Base-by-base conservation (phyloP, 2,888 invertebrate genomes). In the Cepaea hortensis region DNA sequence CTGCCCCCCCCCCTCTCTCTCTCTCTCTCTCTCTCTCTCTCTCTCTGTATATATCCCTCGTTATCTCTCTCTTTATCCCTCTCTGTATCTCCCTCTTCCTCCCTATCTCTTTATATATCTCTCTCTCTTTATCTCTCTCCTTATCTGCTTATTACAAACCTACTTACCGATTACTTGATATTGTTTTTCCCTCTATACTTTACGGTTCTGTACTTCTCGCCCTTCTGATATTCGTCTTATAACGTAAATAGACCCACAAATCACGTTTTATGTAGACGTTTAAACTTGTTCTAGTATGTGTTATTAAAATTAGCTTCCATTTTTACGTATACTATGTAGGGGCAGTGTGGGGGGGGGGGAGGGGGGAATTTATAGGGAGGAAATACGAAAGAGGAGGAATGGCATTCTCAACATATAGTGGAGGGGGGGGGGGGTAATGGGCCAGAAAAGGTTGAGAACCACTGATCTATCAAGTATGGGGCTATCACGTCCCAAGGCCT, bases 71-170 rank as follows among this genome's bases (percentile, higher is more conserved):
- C 68, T 68, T 15, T n/a, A 3, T 68, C 68, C 3, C n/a, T n/a
- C 23, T 61, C 35, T 61, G 7, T 46, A 61, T 75, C 75, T 76
- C 84, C 50, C 84, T 84, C 75, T 84, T 75, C n/a, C 35, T 75
- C 76, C 75, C 75, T 84, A 55, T 84, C 75, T 84, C 55, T 84
- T 6, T 55, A 55, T 55, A 55, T 55, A 55, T 55, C 4, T 55
- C 4, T 55, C 55, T 55, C 55, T 55, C 5, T 55, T 9, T 55
- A 9, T 55, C 55, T 55, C 4, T 82, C 48, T 82, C 82, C n/a
- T 15, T 81, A 4, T 62, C 81, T 65, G 55, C 35, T 35, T 0
- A 35, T 35, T 35, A 35, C 35, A 35, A 35, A 35, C 35, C 35
- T 35, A 55, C 55, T 55, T 11, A 9, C 55, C 11, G n/a, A n/a